phyloP scores from a whole-genome alignment of 2,797 vertebrate species.

The Phaenicophaeus curvirostris region DNA sequence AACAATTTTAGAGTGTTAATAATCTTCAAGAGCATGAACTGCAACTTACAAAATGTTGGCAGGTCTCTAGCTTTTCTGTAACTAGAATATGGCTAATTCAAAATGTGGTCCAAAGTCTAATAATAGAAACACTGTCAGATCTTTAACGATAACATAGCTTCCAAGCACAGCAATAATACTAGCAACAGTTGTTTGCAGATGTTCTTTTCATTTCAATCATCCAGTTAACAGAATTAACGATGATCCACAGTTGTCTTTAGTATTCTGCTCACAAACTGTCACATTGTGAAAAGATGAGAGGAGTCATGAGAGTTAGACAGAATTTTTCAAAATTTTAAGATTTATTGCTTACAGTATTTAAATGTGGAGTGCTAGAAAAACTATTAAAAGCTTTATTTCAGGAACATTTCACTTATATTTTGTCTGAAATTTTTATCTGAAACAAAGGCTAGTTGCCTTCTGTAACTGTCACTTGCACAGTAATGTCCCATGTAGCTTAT shows the following conservation, averaged over 20 bases:
- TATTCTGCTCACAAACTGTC: neutral
- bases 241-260: constrained; percentile 26
- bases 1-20: neutral
- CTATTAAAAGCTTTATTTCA: neutral
- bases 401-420: neutral
- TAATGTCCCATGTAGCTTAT: neutral
- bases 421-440: neutral
- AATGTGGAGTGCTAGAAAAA: constrained; percentile 11
- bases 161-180: constrained; percentile 22
- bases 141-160: constrained; percentile 28
- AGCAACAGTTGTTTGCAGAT: constrained; percentile 65
- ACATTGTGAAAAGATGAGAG: neutral
- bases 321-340: constrained; percentile 40
- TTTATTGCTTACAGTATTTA: neutral
- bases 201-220: constrained; percentile 66
- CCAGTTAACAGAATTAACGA: constrained; percentile 59
- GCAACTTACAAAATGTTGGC: neutral
- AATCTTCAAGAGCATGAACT: neutral
- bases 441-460: neutral
- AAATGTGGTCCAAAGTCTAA: neutral
- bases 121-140: constrained; percentile 26
- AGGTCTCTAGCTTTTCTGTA: neutral
- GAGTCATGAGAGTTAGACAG: constrained; percentile 17
- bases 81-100: neutral
- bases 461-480: neutral